Percentiles rank a stretch among this genome's conserved stretches.
These are phyloP conservation scores for Hecatera dysodea DNA, from an alignment of 2,888 invertebrate species.

Conservation along the genomic window DNA sequence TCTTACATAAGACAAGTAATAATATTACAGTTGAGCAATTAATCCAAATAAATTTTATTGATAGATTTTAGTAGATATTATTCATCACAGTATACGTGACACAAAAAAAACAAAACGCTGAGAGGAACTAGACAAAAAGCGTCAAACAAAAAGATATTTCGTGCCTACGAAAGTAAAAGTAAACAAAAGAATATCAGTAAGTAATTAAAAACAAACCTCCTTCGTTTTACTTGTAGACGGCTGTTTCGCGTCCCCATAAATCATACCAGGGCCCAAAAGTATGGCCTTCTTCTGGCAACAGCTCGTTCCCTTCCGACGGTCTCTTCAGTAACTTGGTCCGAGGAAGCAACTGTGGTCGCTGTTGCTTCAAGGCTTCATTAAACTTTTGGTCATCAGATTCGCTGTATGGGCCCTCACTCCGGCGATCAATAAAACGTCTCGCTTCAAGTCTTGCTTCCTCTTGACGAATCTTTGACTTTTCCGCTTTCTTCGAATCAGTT, in stretches of 20 bases:
- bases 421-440: conserved; percentile 82
- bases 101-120: conserved; percentile 23
- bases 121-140: conserved; percentile 50
- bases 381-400: conserved; percentile 91
- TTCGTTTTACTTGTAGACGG: conserved; percentile 90
- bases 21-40: background rate
- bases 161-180: conserved; percentile 44
- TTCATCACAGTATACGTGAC: conserved; percentile 4
- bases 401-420: conserved; percentile 86
- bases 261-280: conserved; percentile 97
- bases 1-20: background rate
- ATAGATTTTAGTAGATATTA: background rate
- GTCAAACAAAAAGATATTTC: conserved; percentile 47
- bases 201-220: conserved; percentile 74
- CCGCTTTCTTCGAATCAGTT: conserved; percentile 90
- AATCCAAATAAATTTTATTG: background rate
- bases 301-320: conserved; percentile 85
- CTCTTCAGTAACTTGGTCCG: conserved; percentile 93
- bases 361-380: conserved; percentile 88
- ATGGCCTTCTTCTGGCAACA: conserved; percentile 92
- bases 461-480: conserved; percentile 88
- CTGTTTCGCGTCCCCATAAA: conserved; percentile 95
- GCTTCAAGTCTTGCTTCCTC: conserved; percentile 88
- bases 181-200: conserved; percentile 58
- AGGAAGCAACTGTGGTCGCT: conserved; percentile 92